Evolutionary conservation across 2,113 vertebrate species (phyloP).

Genomic region (Coregonus clupeaformis): DNA sequence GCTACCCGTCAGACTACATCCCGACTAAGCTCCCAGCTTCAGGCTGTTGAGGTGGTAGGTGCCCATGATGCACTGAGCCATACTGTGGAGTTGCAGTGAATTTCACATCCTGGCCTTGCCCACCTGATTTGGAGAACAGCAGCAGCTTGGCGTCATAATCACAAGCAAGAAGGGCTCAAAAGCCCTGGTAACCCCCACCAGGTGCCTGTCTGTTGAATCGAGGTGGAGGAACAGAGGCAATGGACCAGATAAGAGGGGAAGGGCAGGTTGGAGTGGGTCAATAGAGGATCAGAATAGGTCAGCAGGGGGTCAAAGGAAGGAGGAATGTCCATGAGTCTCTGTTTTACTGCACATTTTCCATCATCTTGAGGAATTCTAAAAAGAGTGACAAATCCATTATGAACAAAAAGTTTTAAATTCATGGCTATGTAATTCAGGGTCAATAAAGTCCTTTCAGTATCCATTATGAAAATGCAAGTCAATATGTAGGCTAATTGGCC

Average conservation of each 20-base stretch:
- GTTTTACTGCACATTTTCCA: conserved; percentile 98
- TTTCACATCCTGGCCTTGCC: conserved; percentile 27
- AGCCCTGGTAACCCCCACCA: conserved; percentile 44
- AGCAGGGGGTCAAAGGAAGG: conserved; percentile 31
- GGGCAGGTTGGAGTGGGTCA: conserved; percentile 25
- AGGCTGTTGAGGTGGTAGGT: conserved; percentile 4
- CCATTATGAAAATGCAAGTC: not conserved
- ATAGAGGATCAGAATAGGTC: conserved; percentile 18
- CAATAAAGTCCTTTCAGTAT: not conserved
- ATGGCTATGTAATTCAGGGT: not conserved
- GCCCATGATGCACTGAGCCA: conserved; percentile 9
- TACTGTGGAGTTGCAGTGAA: conserved; percentile 30
- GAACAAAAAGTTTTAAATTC: not conserved
- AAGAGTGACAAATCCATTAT: not conserved
- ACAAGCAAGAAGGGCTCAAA: conserved; percentile 27
- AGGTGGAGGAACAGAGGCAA: conserved; percentile 42
- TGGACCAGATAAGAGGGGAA: conserved; percentile 46
- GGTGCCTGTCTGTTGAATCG: conserved; percentile 67
- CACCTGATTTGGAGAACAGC: conserved; percentile 20
- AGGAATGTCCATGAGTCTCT: conserved; percentile 79
- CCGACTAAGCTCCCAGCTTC: conserved; percentile 59
- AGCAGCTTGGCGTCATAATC: conserved; percentile 43
- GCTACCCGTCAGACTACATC: conserved; percentile 65
- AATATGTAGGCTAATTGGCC: not conserved
- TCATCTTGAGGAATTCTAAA: conserved; percentile 99